These are phyloP conservation scores for Aldrovandia affinis DNA, from an alignment of 2,797 vertebrate species.

Conservation along the genomic window DNA sequence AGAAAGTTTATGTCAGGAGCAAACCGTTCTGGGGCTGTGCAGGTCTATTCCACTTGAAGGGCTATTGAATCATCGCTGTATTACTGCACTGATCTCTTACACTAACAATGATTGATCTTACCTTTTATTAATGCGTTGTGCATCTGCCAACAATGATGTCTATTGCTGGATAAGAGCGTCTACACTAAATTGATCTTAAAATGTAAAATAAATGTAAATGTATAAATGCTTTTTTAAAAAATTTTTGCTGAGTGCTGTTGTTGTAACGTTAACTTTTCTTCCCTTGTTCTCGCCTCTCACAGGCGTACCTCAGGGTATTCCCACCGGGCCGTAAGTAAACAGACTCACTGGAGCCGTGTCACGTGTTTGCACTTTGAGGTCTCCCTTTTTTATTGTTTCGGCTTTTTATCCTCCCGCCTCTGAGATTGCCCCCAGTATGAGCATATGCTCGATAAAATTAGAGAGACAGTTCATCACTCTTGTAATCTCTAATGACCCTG, in stretches of 20 bases:
- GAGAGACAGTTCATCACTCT: slow-evolving; percentile 55
- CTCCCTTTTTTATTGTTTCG: background rate
- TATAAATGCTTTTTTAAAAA: too few species aligned
- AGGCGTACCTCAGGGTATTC: background rate
- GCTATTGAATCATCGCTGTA: too few species aligned
- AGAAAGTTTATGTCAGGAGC: background rate
- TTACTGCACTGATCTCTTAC: too few species aligned
- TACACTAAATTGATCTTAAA: too few species aligned
- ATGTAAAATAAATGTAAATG: too few species aligned
- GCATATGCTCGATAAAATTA: slow-evolving; percentile 40
- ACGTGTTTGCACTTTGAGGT: slow-evolving; percentile 11
- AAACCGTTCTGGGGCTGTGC: too few species aligned
- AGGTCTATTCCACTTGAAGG: too few species aligned
- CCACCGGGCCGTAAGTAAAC: background rate
- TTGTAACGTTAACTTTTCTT: background rate
- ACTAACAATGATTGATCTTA: too few species aligned
- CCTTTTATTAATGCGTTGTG: too few species aligned
- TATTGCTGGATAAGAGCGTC: too few species aligned
- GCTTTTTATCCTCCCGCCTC: background rate
- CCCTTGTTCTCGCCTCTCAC: background rate
- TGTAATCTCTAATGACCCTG: slow-evolving; percentile 49
- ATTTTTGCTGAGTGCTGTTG: too few species aligned
- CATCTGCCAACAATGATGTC: too few species aligned
- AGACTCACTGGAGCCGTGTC: background rate
- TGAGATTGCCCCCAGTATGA: slow-evolving; percentile 26